Percentiles rank a stretch among this genome's conserved stretches.
These are phyloP conservation scores for Oasisia sp. DNA, from an alignment of 2,888 invertebrate genomes.

Conservation along the genomic window DNA sequence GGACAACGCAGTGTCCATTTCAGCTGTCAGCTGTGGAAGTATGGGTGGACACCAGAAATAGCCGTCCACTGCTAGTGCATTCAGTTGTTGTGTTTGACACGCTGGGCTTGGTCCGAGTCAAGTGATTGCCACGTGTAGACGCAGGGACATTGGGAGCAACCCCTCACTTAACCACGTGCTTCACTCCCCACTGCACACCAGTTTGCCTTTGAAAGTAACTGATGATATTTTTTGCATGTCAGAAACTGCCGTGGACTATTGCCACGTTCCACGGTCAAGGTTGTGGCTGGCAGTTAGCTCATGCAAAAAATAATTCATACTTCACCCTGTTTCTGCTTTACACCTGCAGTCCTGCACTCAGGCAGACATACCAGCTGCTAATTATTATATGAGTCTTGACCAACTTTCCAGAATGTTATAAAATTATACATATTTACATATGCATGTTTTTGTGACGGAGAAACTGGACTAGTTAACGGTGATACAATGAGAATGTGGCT, in stretches of 20 bases:
- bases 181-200: not conserved
- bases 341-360: slow-evolving; percentile 12
- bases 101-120: not conserved
- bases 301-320: not conserved
- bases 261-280: not conserved
- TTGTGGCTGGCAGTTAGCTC: not conserved
- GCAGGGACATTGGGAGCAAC: not conserved
- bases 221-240: not conserved
- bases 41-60: not conserved
- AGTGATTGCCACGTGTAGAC: not conserved
- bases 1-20: not conserved
- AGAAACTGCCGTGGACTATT: not conserved
- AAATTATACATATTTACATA: not conserved
- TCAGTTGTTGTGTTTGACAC: not conserved
- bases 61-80: not conserved
- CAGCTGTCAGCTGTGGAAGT: not conserved
- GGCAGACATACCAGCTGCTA: not conserved
- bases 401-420: not conserved
- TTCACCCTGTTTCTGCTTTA: not conserved
- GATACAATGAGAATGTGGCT: no score
- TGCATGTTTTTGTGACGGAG: no score
- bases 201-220: not conserved
- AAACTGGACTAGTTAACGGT: no score
- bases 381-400: not conserved
- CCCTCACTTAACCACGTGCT: not conserved